A percentile compares a stretch with the other conserved stretches of the same genome.
Conservation (phyloP, 2,113 vertebrate species). For the Oxyruncus cristatus region DNA sequence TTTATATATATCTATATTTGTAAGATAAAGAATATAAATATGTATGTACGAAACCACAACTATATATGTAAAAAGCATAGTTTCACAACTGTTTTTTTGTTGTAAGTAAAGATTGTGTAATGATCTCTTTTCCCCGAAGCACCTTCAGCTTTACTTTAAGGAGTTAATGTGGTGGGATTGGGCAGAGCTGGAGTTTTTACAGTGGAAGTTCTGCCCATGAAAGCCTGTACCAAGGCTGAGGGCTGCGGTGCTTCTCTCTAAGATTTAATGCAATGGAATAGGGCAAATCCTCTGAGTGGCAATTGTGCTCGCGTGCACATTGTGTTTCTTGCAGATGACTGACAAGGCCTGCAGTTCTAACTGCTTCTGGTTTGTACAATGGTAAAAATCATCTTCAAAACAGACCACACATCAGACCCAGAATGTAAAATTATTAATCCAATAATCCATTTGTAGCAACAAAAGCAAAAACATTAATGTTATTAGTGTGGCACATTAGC, state of each 20-base stretch:
- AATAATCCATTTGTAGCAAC: conserved; percentile 31
- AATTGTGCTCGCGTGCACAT: no score
- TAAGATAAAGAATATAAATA: background rate
- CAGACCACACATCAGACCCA: background rate
- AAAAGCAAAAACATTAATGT: background rate
- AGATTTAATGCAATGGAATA: background rate
- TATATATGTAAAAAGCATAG: background rate
- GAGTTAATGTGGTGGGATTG: background rate
- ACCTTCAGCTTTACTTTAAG: background rate
- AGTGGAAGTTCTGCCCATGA: background rate
- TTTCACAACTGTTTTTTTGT: background rate
- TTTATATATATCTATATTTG: background rate
- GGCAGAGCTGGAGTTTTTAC: background rate
- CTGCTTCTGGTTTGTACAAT: background rate
- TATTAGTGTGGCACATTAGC: background rate
- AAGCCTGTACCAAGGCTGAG: background rate
- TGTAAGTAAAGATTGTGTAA: background rate
- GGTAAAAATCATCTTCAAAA: background rate
- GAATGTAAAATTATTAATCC: background rate
- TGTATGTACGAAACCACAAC: background rate
- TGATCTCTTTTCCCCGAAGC: background rate
- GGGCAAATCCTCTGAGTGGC: rapidly evolving
- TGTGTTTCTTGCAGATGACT: background rate
- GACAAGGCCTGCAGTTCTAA: background rate
- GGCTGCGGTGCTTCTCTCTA: background rate